Base-by-base conservation (phyloP, 2,797 vertebrate genomes). In the Hapalemur alaotrensis region DNA sequence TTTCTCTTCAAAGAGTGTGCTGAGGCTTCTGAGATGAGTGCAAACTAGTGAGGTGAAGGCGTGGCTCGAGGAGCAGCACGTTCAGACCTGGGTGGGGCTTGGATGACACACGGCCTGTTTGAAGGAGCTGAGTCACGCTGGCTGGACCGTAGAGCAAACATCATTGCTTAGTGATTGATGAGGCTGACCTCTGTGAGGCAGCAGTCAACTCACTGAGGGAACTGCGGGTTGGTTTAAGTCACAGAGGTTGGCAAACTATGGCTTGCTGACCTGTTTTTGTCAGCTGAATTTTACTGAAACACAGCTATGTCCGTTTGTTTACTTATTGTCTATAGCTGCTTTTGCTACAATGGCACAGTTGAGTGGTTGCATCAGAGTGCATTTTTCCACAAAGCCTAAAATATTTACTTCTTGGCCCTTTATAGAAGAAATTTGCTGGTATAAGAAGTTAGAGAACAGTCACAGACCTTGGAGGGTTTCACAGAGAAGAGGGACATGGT, bases 21-120 rank as follows among this genome's bases (percentile, higher is more conserved):
- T 52, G 85, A 65, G 28, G 82, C 22, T 92, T 92, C 72, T 86
- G 20, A 93, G 72, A 85, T 46, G 92, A 72, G 59, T 35, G 86
- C 69, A 43, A 73, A 54, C 35, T 75, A 18, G 9, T 22, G 63
- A 89, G 73, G 41, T 61, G 63, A 88, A 95, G 78, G 0, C 23
- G 41, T 22, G 15, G 7, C 20, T 4, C 52, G 48, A 76, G 32
- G 20, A 87, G 38, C 50, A 38, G 30, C 18, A 79, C 0, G 22
- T 63, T 20, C 61, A 73, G 78, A 97, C 48, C 8, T 76, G 59
- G 50, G 4, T 70, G 13, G 41, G 15, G 30, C 10, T 43, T 67
- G 46, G 41, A 72, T 23, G 83, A 79, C 80, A 30, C 59, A 69
- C 23, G 67, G 7, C 52, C 23, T 59, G 18, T 82, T 35, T 46